Base-by-base conservation (phyloP, 2,797 vertebrate species). In the Sternarchorhynchus goeldii region DNA sequence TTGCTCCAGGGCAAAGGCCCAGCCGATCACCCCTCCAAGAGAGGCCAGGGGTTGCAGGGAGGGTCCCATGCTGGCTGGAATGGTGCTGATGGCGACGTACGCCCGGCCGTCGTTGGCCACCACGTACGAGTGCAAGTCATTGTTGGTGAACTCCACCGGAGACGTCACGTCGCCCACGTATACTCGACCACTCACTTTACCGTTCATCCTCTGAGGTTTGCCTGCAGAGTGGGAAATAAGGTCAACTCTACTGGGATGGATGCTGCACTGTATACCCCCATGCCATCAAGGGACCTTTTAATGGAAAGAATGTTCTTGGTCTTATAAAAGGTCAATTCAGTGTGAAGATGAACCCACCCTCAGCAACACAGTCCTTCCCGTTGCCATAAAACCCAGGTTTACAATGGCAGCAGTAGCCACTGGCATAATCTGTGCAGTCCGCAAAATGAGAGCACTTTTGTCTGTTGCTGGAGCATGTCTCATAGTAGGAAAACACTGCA, bases 1-100 rank as follows among this genome's bases (percentile, higher is more conserved):
- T 74, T 97, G 95, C 82, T 99, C 95, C 85, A 99, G 93, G 7
- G 97, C 96, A 80, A 99, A 99, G 77, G 96, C 96, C 97, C 97
- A 99, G 16, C 97, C 97, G 10, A 99, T 97, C 85, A 95, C 87
- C n/a, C 95, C 95, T 18, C 95, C 96, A 0, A 98, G 83, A 7
- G 94, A 94, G 0, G 95, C 90, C 80, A 99, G 92, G 4, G 96
- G 95, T 72, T 94, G 90, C 72, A 99, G 91, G 0, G 97, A 96
- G 20, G 94, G 93, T 0, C 97, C 97, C 0, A 98, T 2, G 0
- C 77, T 79, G 39, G 88, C 75, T 0, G 95, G 95, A 78, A 99
- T 93, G 85, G 95, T 95, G 87, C 97, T 99, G 86, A 99, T 94
- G 74, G 97, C 97, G 1, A 98, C 94, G 31, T 99, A 99, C 4